Evolutionary conservation across 2,797 vertebrate species (phyloP).

Genomic region (Peromyscus eremicus): DNA sequence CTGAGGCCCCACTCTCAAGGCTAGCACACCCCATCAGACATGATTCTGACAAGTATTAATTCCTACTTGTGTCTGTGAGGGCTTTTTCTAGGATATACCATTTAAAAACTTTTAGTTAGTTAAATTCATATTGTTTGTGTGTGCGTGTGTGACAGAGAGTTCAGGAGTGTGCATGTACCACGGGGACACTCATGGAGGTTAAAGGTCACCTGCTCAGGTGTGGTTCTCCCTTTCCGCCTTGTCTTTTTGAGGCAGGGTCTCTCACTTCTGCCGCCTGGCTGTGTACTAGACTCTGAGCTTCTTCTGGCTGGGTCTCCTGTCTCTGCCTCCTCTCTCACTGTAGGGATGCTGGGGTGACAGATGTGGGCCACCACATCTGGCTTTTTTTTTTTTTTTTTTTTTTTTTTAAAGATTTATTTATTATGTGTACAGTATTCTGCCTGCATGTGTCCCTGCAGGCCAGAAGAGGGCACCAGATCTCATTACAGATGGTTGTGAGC

Average conservation of each 20-base stretch:
- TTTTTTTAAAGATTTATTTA: too few species aligned
- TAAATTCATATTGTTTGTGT: neutral
- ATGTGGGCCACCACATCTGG: too few species aligned
- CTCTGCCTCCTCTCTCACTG: too few species aligned
- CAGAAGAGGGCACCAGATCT: too few species aligned
- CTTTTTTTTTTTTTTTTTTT: too few species aligned
- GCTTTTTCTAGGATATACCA: neutral
- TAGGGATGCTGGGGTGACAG: neutral
- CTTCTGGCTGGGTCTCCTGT: neutral
- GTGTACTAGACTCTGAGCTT: neutral
- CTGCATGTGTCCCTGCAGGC: too few species aligned
- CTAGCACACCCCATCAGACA: fast-evolving
- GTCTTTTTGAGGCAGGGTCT: neutral
- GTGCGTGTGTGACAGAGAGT: neutral
- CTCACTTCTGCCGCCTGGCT: neutral
- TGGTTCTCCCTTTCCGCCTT: neutral
- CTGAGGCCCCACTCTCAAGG: neutral
- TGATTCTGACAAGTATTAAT: neutral
- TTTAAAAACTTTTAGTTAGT: neutral
- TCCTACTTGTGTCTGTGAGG: neutral
- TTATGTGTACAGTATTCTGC: too few species aligned
- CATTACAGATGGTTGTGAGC: too few species aligned
- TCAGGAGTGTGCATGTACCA: neutral
- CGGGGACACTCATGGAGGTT: neutral
- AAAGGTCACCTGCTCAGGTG: neutral